Evolutionary conservation across 2,797 vertebrate genomes (phyloP).

Genomic region (Xyrichtys novacula): DNA sequence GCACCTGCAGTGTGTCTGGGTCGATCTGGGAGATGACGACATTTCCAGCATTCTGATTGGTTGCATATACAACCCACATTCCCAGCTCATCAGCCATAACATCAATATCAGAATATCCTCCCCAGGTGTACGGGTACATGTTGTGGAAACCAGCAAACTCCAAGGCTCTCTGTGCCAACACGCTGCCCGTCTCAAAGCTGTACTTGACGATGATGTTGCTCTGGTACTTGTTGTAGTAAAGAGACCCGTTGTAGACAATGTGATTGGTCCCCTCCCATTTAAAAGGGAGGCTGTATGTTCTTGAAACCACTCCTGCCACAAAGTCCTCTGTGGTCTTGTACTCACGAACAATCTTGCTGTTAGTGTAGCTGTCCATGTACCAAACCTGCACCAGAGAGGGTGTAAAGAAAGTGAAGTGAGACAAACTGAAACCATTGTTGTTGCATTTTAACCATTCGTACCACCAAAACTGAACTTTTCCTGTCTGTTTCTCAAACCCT

Average conservation of each 20-base stretch:
- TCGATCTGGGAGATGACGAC: constrained; percentile 96
- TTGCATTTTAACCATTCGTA: constrained; percentile 2
- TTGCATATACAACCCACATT: constrained; percentile 96
- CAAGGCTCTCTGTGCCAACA: constrained; percentile 92
- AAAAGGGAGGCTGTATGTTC: constrained; percentile 97
- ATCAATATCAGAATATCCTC: constrained; percentile 97
- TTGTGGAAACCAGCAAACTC: constrained; percentile 98
- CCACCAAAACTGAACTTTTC: not conserved
- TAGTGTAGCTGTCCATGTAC: constrained; percentile 99
- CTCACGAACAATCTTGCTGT: constrained; percentile 97
- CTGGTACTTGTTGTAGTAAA: constrained; percentile 99
- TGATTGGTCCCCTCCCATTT: constrained; percentile 99
- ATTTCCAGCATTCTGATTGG: constrained; percentile 98
- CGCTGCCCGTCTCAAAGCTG: constrained; percentile 92
- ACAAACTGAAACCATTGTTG: not conserved
- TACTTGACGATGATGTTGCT: constrained; percentile 99
- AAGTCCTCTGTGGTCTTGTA: constrained; percentile 95
- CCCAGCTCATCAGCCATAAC: constrained; percentile 98
- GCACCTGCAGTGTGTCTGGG: constrained; percentile 92
- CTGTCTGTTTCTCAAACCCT: no score
- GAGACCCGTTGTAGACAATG: constrained; percentile 96
- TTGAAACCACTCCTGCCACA: constrained; percentile 91
- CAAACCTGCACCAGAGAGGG: constrained; percentile 88
- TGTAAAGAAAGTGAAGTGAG: constrained; percentile 4
- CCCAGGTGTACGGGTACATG: constrained; percentile 98